phyloP scores from a whole-genome alignment of 2,113 vertebrate genomes.

The Channa argus region DNA sequence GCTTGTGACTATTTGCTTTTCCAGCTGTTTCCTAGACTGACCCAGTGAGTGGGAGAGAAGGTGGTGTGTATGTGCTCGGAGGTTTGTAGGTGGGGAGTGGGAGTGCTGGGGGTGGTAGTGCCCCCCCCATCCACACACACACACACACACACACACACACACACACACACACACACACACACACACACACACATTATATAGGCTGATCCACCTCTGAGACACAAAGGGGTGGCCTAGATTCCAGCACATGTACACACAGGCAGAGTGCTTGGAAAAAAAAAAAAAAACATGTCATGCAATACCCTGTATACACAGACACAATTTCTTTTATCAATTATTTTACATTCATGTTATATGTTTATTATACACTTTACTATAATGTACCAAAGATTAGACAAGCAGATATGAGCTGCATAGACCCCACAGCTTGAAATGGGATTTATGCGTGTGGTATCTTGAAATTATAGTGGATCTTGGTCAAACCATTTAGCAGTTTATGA shows the following conservation, averaged over 20 bases:
- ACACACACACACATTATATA: conserved; percentile 71
- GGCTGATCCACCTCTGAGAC: conserved; percentile 75
- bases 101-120: conserved; percentile 1
- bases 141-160: conserved; percentile 71
- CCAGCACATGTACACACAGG: conserved; percentile 75
- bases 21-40: conserved; percentile 80
- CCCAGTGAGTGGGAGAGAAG: conserved; percentile 65
- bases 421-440: not conserved
- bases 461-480: not conserved
- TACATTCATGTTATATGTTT: too few relatives aligned
- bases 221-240: conserved; percentile 83
- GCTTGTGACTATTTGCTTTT: conserved; percentile 79
- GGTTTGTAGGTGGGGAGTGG: conserved; percentile 20
- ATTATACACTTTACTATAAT: too few relatives aligned
- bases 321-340: too few relatives aligned
- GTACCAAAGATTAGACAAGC: too few relatives aligned
- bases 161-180: conserved; percentile 39
- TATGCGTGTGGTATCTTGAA: not conserved
- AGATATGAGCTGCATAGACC: conserved; percentile 1
- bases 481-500: conserved; percentile 1
- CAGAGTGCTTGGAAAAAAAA: conserved; percentile 16
- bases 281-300: conserved; percentile 27
- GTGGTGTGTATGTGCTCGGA: conserved; percentile 33
- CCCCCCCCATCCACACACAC: conserved; percentile 13
- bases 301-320: too few relatives aligned